Base-by-base conservation (phyloP, 2,113 vertebrate species). In the Pholis gunnellus region DNA sequence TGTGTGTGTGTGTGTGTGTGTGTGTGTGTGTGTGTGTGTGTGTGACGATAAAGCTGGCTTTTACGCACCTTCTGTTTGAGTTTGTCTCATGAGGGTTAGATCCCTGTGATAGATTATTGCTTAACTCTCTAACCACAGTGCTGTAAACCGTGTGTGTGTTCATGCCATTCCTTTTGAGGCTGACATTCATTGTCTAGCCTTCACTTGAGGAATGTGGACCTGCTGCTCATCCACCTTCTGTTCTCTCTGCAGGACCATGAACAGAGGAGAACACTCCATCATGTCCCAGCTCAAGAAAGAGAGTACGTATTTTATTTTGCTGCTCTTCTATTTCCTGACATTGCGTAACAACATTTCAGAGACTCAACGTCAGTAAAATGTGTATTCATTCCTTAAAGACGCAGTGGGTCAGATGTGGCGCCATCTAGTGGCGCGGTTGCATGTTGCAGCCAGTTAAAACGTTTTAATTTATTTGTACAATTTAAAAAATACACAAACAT, bases 191-290 rank as follows among this genome's bases (percentile, higher is more conserved):
- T 66, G 31, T 57, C 5, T 13, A 1, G 15, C 22, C 38, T 52
- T 27, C 31, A 50, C 52, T 40, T 48, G n/a, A 73, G 72, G 70
- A 69, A 72, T 79, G 68, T 76, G 56, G 60, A 25, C 1, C 36
- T 80, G 60, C 18, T 3, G 36, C 74, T 82, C 54, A 64, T 0
- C 34, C 71, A 17, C 57, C 34, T 29, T 69, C 17, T 2, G 11
- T 74, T 18, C 25, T 7, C 54, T 87, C 56, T 93, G 70, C 91
- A 99, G 98, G 91, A 99, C 98, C 52, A 99, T 99, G 95, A 97
- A 96, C 91, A 90, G 97, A 91, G 98, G 98, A 87, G 98, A 99
- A 20, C 94, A 95, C 89, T 98, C 98, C 17, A 99, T 99, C 92
- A 94, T 99, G 84, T 96, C 95, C 22, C 98, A 98, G 90, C 91